Evolutionary conservation across 2,797 vertebrate genomes (phyloP), one percentile per base, ranked within the genome.

Genomic region (Molossus molossus): DNA sequence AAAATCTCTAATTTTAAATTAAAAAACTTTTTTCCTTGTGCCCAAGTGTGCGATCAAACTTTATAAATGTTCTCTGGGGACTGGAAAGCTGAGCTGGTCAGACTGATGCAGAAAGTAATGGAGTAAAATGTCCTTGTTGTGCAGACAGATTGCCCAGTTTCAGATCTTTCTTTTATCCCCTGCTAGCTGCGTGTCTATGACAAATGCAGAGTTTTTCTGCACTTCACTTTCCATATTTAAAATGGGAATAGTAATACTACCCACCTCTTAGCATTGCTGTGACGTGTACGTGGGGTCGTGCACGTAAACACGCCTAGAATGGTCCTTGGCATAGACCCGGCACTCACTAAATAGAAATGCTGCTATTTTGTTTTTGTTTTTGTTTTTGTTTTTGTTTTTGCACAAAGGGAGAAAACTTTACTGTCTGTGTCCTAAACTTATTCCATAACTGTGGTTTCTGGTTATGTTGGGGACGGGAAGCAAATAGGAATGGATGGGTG

Each of bases 1-100:
- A 84, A 81, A 83, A 48, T 70, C 40, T 84, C 40, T 60, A 67
- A 85, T 70, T 94, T 87, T 83, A 89, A 87, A 76, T 81, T 11
- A 73, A 87, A 87, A 33, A 45, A 0, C 3, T 48, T 50, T 88
- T 90, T 57, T 64, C 79, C 85, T 73, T 70, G 33, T 73, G 7
- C 37, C 83, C 69, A 82, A 50, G 64, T 27, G 40, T 57, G n/a
- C 21, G 21, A 25, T 88, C 29, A 50, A 29, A 79, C 29, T 86
- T 87, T 15, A 45, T 33, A 67, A 48, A 40, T 1, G 9, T 60
- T 50, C 72, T n/a, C 0, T 37, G 21, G n/a, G 48, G 29, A 45
- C 82, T 60, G 37, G 37, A 70, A 25, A 37, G 9, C 50, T 18
- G 9, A 70, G 23, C 55, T 25, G 25, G 14, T 79, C 29, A 37